phyloP scores from a whole-genome alignment of 37 sponge, comb jelly and placozoan genomes.

The Halisarca cf. caerulea region DNA sequence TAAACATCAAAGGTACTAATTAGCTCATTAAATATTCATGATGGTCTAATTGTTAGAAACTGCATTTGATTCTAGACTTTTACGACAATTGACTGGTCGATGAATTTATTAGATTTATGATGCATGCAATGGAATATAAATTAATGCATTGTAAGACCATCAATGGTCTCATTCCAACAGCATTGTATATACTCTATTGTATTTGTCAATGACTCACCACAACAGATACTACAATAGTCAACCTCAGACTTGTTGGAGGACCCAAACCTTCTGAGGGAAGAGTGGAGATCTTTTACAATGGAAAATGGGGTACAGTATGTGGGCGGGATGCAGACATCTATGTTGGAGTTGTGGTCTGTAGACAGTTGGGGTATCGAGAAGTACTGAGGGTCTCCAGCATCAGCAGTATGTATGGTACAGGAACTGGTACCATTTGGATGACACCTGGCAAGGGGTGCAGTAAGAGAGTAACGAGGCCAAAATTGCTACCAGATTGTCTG shows the following conservation, averaged over 20 bases:
- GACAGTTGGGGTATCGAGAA: constrained; percentile 6
- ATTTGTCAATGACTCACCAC: too few relatives aligned
- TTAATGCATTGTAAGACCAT: too few relatives aligned
- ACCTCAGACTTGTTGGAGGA: not conserved
- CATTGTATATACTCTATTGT: too few relatives aligned
- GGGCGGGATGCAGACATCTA: not conserved
- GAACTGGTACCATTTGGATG: not conserved
- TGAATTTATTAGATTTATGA: too few relatives aligned
- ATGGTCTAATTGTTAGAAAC: too few relatives aligned
- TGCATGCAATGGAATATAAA: too few relatives aligned
- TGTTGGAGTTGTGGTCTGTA: not conserved
- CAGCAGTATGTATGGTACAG: not conserved
- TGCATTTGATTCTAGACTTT: too few relatives aligned
- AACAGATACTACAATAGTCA: too few relatives aligned
- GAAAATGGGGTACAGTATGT: constrained; percentile 4
- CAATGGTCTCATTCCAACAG: too few relatives aligned
- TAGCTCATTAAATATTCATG: too few relatives aligned
- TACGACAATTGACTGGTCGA: too few relatives aligned
- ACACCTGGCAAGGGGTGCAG: not conserved
- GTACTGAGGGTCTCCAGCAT: not conserved
- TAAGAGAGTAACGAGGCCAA: not conserved
- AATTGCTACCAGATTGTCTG: not conserved
- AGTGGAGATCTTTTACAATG: constrained; percentile 4
- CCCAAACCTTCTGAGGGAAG: not conserved
- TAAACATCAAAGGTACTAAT: too few relatives aligned